These are phyloP conservation scores for Invenusta paracnida DNA, from an alignment of 2,888 invertebrate species.

Conservation along the genomic window DNA sequence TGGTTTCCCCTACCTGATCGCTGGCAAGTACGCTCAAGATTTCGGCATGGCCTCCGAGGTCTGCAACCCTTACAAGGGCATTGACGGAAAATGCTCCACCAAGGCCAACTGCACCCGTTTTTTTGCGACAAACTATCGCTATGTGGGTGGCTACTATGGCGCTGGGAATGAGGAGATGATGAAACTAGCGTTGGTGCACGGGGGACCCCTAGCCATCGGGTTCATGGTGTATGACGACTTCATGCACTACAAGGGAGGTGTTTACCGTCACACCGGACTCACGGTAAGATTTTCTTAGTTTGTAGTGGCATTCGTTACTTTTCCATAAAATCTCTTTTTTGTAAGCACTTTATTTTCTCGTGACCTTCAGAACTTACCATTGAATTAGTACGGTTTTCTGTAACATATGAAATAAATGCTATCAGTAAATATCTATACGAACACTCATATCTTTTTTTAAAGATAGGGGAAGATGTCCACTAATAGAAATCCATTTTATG, in stretches of 20 bases:
- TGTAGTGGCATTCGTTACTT: no score
- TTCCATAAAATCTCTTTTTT: no score
- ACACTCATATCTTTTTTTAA: no score
- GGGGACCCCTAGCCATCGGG: constrained; percentile 60
- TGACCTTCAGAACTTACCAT: no score
- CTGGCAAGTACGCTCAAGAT: constrained; percentile 59
- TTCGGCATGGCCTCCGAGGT: constrained; percentile 62
- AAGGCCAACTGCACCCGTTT: constrained; percentile 55
- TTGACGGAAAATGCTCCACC: constrained; percentile 55
- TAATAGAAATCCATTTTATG: no score
- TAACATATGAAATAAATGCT: no score
- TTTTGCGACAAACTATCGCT: constrained; percentile 61
- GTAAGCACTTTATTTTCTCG: no score
- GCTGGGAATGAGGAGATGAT: constrained; percentile 59
- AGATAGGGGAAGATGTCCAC: no score
- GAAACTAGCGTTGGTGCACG: constrained; percentile 53
- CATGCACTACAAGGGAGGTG: constrained; percentile 45
- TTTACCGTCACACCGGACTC: constrained; percentile 35
- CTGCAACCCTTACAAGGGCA: constrained; percentile 62
- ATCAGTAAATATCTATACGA: no score
- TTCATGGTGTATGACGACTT: constrained; percentile 62
- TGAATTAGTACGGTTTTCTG: no score
- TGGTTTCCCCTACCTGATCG: constrained; percentile 58
- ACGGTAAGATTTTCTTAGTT: not conserved
- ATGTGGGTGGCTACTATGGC: constrained; percentile 63